Percentiles rank a stretch among this genome's conserved stretches.
These are phyloP conservation scores for Heteromormyrus szaboi DNA, from an alignment of 2,797 vertebrate species.

Conservation along the genomic window DNA sequence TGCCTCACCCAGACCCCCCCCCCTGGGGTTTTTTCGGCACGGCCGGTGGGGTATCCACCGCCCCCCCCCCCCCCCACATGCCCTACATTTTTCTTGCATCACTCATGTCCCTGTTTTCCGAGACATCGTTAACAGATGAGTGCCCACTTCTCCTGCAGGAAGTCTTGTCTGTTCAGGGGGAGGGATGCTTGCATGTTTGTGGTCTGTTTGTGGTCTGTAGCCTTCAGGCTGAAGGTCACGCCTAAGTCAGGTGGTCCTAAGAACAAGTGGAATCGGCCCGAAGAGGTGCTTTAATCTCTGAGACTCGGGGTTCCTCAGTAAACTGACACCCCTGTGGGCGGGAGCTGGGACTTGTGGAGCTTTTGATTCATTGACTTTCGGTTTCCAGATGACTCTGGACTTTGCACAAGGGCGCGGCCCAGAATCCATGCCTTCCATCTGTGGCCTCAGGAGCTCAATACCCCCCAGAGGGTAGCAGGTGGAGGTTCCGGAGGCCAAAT, in stretches of 20 bases:
- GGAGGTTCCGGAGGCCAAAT: neutral
- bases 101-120: neutral
- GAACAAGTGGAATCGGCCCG: neutral
- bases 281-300: neutral
- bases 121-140: neutral
- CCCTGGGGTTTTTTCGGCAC: neutral
- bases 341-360: neutral
- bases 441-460: neutral
- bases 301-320: neutral
- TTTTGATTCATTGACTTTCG: neutral
- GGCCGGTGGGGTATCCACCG: neutral
- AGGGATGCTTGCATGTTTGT: neutral
- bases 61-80: neutral
- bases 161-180: neutral
- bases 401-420: neutral
- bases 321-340: neutral
- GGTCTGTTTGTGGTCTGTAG: neutral
- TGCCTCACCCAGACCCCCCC: neutral
- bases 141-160: neutral
- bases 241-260: neutral
- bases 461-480: neutral
- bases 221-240: neutral
- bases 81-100: neutral
- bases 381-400: conserved; percentile 9
- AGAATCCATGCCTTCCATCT: neutral